Base-by-base conservation (phyloP, 2,113 vertebrate species). In the Cebidichthys violaceus region DNA sequence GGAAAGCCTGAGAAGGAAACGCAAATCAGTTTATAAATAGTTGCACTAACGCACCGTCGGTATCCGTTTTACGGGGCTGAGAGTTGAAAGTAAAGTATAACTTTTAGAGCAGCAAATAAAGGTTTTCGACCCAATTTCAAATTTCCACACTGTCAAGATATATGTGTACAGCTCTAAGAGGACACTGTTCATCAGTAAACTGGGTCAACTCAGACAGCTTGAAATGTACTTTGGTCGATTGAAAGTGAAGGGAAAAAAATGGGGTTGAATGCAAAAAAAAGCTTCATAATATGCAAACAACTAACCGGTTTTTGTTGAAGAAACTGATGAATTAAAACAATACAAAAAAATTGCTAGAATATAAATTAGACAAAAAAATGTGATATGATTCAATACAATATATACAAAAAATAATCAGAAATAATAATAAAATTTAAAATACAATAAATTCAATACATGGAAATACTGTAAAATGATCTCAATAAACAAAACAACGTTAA, bases 1-100 rank as follows among this genome's bases (percentile, higher is more conserved):
- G 92, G 87, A 99, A 99, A 0, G 97, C 97, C 97, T 96, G 18
- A 0, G 0, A 74, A 39, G 31, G 9, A 60, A 66, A 0, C 27
- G 24, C 0, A 18, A 29, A 4, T 69, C 33, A 39, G 33, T 29
- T 71, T 18, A 13, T 27, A 2, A 27, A 27, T 4, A 27, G 45
- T 15, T 52, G 6, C 3, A 15, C 67, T 33, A 14, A 31, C 10
- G 9, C 39, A 31, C 17, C 3, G 9, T 7, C 9, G 6, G 45
- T 18, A 5, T 18, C 45, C 18, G 15, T 47, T 47, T 47, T 2
- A 47, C 18, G 45, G 17, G 4, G 45, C 15, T 5, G 45, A 47
- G 14, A 4, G 45, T 41, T 45, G 6, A 29, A 31, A 31, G 33
- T 22, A 18, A 18, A 9, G n/a, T 7, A 17, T 2, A 22, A 69